Base-by-base conservation (phyloP, 1,140 invertebrate species). In the Goniozus legneri region DNA sequence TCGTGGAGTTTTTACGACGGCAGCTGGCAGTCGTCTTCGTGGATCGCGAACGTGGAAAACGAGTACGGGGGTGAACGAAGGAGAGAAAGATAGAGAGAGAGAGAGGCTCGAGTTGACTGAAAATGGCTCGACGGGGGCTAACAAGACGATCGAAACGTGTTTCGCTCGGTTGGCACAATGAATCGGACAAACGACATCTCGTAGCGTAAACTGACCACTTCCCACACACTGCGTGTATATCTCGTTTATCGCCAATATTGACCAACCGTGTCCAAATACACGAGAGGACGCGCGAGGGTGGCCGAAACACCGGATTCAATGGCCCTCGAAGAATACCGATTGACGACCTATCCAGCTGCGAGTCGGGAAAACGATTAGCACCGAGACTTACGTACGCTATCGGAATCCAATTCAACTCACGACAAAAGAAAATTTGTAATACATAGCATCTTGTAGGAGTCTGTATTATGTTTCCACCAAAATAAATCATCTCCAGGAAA, bases 241-340 rank as follows among this genome's bases (percentile, higher is more conserved):
- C 18, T 38, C 61, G 55, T 64, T 55, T 57, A 42, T 64, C 60
- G 60, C 50, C 31, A 35, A 47, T 46, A n/a, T n/a, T 48, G 50
- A 68, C 56, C 43, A 47, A 65, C 56, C 64, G 64, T 69, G 67
- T 69, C 67, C 63, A 71, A 71, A 71, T 67, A 69, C 56, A n/a
- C n/a, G n/a, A n/a, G n/a, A n/a, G n/a, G n/a, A n/a, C 62, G 58
- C 54, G 64, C 63, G 67, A 65, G 67, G 65, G 65, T 67, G 69
- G 43, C 37, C 45, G 39, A 8, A 22, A 14, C n/a, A n/a, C n/a
- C n/a, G n/a, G n/a, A n/a, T n/a, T n/a, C n/a, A n/a, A n/a, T n/a
- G n/a, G n/a, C n/a, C n/a, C n/a, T n/a, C n/a, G n/a, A n/a, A n/a
- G n/a, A n/a, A n/a, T n/a, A n/a, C n/a, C n/a, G n/a, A n/a, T n/a